A percentile compares a stretch with the other conserved stretches of the same genome.
Conservation (phyloP, 1,140 invertebrate genomes). For the Nylanderia fulva region DNA sequence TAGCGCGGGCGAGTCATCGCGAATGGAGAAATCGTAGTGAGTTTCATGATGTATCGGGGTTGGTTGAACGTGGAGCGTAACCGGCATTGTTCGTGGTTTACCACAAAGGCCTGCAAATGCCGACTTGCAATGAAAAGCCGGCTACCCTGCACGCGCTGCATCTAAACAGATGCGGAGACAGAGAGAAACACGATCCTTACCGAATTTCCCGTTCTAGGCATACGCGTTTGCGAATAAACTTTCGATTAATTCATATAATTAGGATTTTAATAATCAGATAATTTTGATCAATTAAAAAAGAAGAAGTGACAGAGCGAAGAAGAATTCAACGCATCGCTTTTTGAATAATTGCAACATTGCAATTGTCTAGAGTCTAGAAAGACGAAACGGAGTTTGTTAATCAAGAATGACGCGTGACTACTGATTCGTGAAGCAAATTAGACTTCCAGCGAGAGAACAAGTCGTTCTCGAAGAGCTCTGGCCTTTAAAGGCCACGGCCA, state of each 20-base stretch:
- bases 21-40: conserved; percentile 16
- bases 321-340: too few species aligned
- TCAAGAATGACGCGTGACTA: background rate
- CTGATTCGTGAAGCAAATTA: background rate
- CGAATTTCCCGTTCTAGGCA: conserved; percentile 13
- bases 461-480: background rate
- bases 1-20: conserved; percentile 32
- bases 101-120: conserved; percentile 84
- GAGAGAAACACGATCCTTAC: conserved; percentile 77
- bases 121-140: conserved; percentile 79
- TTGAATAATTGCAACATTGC: too few species aligned
- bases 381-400: background rate
- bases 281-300: too few species aligned
- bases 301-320: too few species aligned
- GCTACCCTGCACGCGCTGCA: conserved; percentile 55
- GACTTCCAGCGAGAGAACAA: background rate
- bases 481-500: conserved; percentile 58
- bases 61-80: conserved; percentile 44
- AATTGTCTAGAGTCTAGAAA: background rate
- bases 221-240: background rate
- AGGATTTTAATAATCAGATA: too few species aligned
- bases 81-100: conserved; percentile 81
- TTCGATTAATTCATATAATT: too few species aligned
- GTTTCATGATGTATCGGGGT: conserved; percentile 48
- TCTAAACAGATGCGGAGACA: conserved; percentile 80